Percentiles rank a stretch among this genome's conserved stretches.
Evolutionary conservation across 2,113 vertebrate genomes (phyloP).

Genomic region (Bubo blakistoni): DNA sequence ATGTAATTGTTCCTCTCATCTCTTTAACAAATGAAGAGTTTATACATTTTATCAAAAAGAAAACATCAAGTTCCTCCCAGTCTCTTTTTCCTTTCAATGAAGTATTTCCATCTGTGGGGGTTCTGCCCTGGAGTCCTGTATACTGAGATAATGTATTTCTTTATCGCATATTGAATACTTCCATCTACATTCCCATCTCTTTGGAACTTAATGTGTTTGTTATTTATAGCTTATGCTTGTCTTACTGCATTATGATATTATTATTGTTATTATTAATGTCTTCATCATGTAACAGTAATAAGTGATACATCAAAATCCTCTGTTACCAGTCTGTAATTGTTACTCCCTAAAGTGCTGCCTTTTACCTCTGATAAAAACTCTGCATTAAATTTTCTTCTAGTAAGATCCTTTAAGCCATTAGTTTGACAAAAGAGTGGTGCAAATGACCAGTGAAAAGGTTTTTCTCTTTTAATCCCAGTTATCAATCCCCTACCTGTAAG

Average conservation of each 20-base stretch:
- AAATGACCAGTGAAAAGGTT: not conserved
- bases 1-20: not conserved
- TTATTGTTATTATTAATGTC: not conserved
- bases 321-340: not conserved
- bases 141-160: not conserved
- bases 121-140: not conserved
- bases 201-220: not conserved
- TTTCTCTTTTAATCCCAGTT: not conserved
- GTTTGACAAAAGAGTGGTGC: not conserved
- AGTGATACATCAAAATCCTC: not conserved
- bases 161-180: not conserved
- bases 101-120: not conserved
- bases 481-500: not conserved
- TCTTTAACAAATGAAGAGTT: not conserved
- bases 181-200: not conserved
- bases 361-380: not conserved
- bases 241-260: not conserved
- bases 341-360: not conserved
- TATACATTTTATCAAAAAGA: not conserved
- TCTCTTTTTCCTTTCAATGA: not conserved
- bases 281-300: not conserved
- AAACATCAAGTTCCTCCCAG: rapidly evolving
- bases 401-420: not conserved
- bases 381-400: not conserved
- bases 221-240: not conserved